Percentiles rank a stretch among this genome's conserved stretches.
These are phyloP conservation scores for Schizaphis graminum DNA, from an alignment of 2,888 invertebrate genomes.

Conservation along the genomic window DNA sequence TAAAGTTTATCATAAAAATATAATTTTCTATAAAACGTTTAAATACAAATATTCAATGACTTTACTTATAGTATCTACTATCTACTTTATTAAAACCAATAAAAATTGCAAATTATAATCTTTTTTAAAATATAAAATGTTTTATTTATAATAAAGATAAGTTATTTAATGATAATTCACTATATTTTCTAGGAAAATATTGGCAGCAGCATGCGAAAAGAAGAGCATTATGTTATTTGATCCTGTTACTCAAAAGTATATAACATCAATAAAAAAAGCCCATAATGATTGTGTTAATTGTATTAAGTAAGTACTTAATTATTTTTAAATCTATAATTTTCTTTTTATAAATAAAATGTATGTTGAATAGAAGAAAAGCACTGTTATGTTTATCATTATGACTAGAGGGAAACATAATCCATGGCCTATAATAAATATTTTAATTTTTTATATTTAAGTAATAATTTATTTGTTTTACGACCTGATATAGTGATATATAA, in stretches of 20 bases:
- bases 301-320: conserved; percentile 79
- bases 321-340: background rate
- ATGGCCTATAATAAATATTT: background rate
- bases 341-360: background rate
- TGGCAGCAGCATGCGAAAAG: conserved; percentile 93
- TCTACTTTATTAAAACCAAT: no score
- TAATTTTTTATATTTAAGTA: background rate
- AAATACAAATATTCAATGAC: background rate
- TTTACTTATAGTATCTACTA: no score
- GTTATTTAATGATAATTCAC: conserved; percentile 19
- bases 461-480: background rate
- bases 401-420: background rate
- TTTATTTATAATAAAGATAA: background rate
- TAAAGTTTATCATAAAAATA: background rate
- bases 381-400: background rate
- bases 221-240: conserved; percentile 90
- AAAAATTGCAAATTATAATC: background rate
- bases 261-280: conserved; percentile 83
- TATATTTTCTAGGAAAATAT: conserved; percentile 77
- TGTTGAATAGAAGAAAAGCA: background rate
- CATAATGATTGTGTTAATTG: conserved; percentile 94
- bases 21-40: background rate
- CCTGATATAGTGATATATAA: background rate
- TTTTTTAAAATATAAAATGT: background rate
- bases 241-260: conserved; percentile 82